Evolutionary conservation across 2,113 vertebrate genomes (phyloP).

Genomic region (Neoarius graeffei): DNA sequence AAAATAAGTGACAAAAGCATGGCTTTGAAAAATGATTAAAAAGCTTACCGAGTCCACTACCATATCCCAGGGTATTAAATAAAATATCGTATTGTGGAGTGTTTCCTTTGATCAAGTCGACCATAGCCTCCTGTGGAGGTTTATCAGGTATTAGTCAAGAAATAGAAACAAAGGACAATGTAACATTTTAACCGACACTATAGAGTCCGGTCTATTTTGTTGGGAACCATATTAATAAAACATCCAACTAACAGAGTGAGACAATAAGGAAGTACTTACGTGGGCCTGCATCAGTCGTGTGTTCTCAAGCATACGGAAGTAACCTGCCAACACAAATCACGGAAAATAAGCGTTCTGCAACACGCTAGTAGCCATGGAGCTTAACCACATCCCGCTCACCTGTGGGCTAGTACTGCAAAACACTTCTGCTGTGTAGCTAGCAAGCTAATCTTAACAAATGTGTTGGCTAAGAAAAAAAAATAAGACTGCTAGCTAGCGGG

Average conservation of each 20-base stretch:
- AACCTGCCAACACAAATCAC: not conserved
- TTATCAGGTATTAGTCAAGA: not conserved
- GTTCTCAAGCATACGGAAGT: slow-evolving; percentile 49
- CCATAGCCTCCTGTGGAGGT: slow-evolving; percentile 58
- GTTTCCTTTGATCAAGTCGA: slow-evolving; percentile 56
- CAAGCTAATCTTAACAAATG: not conserved
- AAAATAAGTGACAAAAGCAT: not conserved
- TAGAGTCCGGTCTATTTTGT: not conserved
- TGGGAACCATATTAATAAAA: not conserved
- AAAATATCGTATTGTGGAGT: accelerated
- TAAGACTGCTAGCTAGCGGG: not conserved
- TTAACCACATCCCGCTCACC: not conserved
- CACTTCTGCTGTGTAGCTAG: not conserved
- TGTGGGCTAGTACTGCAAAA: not conserved
- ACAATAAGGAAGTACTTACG: slow-evolving; percentile 57
- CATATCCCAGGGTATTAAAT: slow-evolving; percentile 41
- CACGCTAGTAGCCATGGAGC: not conserved
- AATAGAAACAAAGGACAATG: not conserved
- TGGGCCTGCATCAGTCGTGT: slow-evolving; percentile 53
- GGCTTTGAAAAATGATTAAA: not conserved
- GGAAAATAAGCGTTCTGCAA: not conserved
- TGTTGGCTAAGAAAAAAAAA: not conserved
- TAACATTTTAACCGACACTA: not conserved
- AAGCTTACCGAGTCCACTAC: slow-evolving; percentile 48
- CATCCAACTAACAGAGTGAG: not conserved